These are phyloP conservation scores for Palythoa heliodiscus DNA, from an alignment of 92 coral and sea anemone genomes.

Conservation along the genomic window DNA sequence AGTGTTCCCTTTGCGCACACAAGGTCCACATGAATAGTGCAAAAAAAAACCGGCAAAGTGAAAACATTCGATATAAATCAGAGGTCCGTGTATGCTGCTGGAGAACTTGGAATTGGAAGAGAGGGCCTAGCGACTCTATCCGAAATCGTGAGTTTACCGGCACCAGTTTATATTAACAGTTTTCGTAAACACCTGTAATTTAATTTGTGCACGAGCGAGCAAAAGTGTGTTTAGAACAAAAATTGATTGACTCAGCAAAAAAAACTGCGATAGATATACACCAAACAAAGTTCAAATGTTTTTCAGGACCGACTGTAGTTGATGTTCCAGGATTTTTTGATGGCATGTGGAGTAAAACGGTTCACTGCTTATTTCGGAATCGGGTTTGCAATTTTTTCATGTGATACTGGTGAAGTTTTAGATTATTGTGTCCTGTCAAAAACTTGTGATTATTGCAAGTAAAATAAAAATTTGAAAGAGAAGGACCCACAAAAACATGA, in stretches of 20 bases:
- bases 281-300: no score
- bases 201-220: no score
- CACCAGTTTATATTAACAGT: background rate
- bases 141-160: background rate
- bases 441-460: background rate
- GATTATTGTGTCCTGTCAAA: background rate
- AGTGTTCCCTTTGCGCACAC: background rate
- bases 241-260: no score
- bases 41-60: background rate
- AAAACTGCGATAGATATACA: no score
- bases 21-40: background rate
- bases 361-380: background rate
- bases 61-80: background rate
- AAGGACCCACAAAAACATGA: background rate
- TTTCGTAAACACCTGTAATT: background rate
- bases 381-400: background rate
- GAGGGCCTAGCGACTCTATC: background rate
- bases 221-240: no score
- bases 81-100: background rate
- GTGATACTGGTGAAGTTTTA: conserved; percentile 1
- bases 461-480: background rate
- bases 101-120: conserved; percentile 20
- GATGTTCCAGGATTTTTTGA: background rate
- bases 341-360: background rate
- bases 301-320: background rate